Percentiles rank a stretch among this genome's conserved stretches.
These are phyloP conservation scores for Nicator chloris DNA, from an alignment of 2,113 vertebrate genomes.

Conservation along the genomic window DNA sequence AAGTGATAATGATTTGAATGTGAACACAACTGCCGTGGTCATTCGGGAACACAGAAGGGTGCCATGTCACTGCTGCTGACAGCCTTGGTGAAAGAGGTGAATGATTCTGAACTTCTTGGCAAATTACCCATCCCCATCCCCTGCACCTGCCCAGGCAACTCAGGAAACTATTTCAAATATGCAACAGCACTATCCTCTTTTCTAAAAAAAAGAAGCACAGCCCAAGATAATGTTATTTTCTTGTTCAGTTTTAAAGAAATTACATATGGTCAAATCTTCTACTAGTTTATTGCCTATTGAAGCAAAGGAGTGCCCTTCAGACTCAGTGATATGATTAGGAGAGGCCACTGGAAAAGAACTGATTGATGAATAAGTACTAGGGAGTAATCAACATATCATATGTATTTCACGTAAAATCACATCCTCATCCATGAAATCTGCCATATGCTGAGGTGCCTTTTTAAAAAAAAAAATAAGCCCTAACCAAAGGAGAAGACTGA, in stretches of 20 bases:
- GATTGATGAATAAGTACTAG: background rate
- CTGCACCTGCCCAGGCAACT: background rate
- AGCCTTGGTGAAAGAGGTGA: background rate
- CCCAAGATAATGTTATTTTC: background rate
- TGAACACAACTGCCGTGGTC: background rate
- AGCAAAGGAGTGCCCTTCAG: background rate
- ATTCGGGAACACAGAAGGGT: background rate
- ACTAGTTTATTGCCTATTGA: background rate
- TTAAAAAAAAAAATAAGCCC: too few relatives aligned
- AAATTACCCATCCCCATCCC: background rate
- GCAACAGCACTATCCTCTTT: background rate
- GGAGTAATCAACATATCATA: background rate
- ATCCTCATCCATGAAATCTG: background rate
- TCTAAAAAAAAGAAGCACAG: background rate
- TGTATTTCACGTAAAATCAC: background rate
- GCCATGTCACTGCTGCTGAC: background rate
- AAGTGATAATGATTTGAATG: background rate
- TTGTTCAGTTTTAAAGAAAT: background rate
- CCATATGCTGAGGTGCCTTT: background rate
- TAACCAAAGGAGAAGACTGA: background rate
- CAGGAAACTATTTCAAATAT: background rate
- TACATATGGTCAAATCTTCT: background rate
- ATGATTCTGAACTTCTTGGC: background rate
- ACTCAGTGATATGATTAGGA: background rate
- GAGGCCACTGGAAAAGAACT: background rate